Evolutionary conservation across 2,113 vertebrate species (phyloP).

Genomic region (Sapayoa aenigma): DNA sequence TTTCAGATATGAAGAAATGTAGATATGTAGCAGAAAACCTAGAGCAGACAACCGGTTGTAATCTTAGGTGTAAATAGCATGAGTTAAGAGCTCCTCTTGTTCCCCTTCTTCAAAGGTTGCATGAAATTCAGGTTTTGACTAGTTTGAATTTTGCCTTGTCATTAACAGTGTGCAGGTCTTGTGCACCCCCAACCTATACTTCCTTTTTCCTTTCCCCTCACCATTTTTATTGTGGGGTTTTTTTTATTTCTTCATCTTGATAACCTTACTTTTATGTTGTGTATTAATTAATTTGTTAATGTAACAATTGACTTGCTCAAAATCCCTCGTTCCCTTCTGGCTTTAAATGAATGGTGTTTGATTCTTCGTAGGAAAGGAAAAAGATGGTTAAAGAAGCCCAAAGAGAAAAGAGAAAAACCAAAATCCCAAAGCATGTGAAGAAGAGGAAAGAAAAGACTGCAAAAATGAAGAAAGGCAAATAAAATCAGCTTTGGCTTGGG

Average conservation of each 20-base stretch:
- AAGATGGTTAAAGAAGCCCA: constrained; percentile 90
- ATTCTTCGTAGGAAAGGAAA: constrained; percentile 84
- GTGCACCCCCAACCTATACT: background rate
- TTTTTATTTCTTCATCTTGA: background rate
- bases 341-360: background rate
- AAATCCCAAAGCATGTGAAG: constrained; percentile 91
- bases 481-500: background rate
- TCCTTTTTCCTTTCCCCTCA: background rate
- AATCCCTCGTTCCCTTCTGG: background rate
- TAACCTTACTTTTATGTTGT: background rate
- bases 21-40: background rate
- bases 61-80: background rate
- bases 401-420: constrained; percentile 89
- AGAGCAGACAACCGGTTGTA: background rate
- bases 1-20: background rate
- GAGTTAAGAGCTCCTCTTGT: background rate
- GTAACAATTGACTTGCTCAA: background rate
- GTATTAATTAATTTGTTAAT: background rate
- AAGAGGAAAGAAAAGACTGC: constrained; percentile 90
- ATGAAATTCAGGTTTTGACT: background rate
- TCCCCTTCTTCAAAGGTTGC: background rate
- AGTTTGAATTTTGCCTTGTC: background rate
- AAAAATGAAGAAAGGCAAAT: constrained; percentile 88
- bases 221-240: background rate
- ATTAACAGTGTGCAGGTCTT: background rate